Base-by-base conservation (phyloP, 2,113 vertebrate genomes). In the Nibea coibor region DNA sequence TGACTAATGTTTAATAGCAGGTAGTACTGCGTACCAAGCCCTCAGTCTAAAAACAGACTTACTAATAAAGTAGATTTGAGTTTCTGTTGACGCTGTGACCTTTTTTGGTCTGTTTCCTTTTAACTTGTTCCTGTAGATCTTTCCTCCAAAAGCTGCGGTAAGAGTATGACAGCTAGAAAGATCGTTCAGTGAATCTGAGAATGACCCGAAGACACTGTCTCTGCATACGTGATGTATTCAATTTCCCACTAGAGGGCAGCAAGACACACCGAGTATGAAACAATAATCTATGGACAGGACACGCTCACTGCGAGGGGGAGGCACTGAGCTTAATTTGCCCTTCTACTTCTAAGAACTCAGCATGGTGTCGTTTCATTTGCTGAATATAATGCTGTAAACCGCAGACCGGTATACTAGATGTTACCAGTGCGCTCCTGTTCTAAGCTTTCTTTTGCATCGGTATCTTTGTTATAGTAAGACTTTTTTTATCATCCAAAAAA, bases 241-340 rank as follows among this genome's bases (percentile, higher is more conserved):
- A 12, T 22, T 15, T 0, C 0, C 85, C 90, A 80, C 83, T 58
- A 90, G 92, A 78, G 80, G 92, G 89, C 88, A 87, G 86, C 85
- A 91, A 45, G 17, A 50, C 62, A 67, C 68, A 42, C 16, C 5
- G 11, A 72, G 22, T 39, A 15, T 22, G 42, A 4, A 6, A 56
- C 61, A 56, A 15, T 56, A 2, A 28, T 42, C 16, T 1, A 0
- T 24, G 17, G 19, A 2, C 4, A 48, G 42, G 31, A 51, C 51
- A 16, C 20, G 54, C 15, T 47, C 43, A 42, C n/a, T 42, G 56
- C 8, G 11, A 53, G 19, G 58, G 35, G 6, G 39, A 56, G 20
- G 15, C 19, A 22, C 31, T 22, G 58, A 42, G 1, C 14, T 71
- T 24, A 56, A 5, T 63, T 24, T 56, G 11, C 17, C 10, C 17